Evolutionary conservation across 1,140 invertebrate species (phyloP).

Genomic region (Galleria mellonella): DNA sequence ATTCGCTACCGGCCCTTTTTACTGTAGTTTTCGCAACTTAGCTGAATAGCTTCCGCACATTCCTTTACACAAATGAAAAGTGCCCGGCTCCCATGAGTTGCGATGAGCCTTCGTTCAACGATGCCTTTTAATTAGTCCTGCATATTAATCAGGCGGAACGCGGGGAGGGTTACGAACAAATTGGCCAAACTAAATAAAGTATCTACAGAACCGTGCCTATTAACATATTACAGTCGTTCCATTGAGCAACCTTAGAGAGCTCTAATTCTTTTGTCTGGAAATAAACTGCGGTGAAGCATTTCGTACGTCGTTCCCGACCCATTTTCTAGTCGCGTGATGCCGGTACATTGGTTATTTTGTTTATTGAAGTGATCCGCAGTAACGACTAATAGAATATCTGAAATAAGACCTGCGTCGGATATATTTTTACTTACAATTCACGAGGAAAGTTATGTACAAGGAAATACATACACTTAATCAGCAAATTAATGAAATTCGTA

Average conservation of each 20-base stretch:
- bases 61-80: not conserved
- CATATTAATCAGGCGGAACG: conserved; percentile 17
- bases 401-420: no score
- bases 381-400: not conserved
- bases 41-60: no score
- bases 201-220: conserved; percentile 1
- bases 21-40: conserved; percentile 2
- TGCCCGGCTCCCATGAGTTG: not conserved
- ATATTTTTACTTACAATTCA: not conserved
- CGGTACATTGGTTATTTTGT: not conserved
- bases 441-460: not conserved
- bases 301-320: no score
- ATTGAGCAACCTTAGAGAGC: conserved; percentile 2
- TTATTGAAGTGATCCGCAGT: not conserved
- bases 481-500: not conserved
- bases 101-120: not conserved
- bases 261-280: not conserved
- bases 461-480: not conserved
- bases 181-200: conserved; percentile 15
- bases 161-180: conserved; percentile 5
- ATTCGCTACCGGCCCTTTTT: not conserved
- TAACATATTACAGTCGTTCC: conserved; percentile 17
- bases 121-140: conserved; percentile 24
- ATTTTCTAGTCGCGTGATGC: not conserved
- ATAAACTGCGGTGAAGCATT: no score